These are phyloP conservation scores for Netelia fuscicornis DNA, from an alignment of 2,888 invertebrate genomes.

Conservation along the genomic window DNA sequence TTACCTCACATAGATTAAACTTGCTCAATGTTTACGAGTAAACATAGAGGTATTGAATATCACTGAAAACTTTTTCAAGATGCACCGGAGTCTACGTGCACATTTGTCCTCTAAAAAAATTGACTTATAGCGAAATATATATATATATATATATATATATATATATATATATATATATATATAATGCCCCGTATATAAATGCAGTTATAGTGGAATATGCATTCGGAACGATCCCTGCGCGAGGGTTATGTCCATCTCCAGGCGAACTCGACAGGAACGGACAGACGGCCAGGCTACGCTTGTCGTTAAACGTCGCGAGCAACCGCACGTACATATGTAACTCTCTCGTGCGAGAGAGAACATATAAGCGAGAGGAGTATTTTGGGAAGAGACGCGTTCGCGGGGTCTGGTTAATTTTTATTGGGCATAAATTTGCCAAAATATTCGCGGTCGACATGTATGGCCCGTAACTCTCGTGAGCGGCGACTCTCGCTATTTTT, in stretches of 20 bases:
- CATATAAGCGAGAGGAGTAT: constrained; percentile 49
- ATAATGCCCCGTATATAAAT: constrained; percentile 3
- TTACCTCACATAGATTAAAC: too few relatives aligned
- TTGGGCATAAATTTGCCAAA: constrained; percentile 85
- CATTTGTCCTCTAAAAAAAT: too few relatives aligned
- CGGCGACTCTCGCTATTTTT: constrained; percentile 65
- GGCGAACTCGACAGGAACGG: constrained; percentile 54
- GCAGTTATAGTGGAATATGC: constrained; percentile 61
- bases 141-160: constrained; percentile 6
- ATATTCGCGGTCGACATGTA: constrained; percentile 84
- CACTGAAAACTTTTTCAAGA: too few relatives aligned
- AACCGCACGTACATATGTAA: constrained; percentile 63
- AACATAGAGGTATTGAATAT: too few relatives aligned
- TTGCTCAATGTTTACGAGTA: too few relatives aligned
- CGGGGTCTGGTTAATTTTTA: constrained; percentile 84
- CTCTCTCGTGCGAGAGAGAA: constrained; percentile 28
- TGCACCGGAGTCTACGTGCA: too few relatives aligned
- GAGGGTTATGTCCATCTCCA: constrained; percentile 68
- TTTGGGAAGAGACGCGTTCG: constrained; percentile 72
- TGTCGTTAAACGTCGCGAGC: constrained; percentile 77
- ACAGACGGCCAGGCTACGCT: constrained; percentile 70
- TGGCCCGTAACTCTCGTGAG: constrained; percentile 81
- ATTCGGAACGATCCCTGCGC: constrained; percentile 52
- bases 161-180: background rate
- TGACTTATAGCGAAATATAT: too few relatives aligned